Evolutionary conservation across 30 jellyfish, hydroid and myxozoan genomes (phyloP), one percentile per base, ranked within the genome.

Genomic region (Aurelia sp.): DNA sequence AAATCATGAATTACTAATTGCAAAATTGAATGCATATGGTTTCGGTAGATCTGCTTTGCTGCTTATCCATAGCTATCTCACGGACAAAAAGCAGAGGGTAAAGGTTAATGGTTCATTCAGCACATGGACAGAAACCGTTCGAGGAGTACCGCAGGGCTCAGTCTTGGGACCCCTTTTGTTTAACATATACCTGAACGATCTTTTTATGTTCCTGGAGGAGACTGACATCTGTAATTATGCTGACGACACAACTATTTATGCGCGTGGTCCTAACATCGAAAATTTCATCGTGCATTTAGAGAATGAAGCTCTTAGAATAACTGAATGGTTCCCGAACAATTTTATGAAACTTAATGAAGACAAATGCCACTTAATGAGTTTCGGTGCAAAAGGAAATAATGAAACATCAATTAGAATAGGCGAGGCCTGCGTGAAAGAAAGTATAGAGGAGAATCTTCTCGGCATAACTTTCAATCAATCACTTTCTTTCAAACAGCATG

Each of bases 131-230:
- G 48, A 37, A 37, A 37, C 48, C 48, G 9, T 37, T 6, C 35
- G 7, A 20, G 87, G 93, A 13, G 93, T 72, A 40, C 87, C 87
- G 23, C 93, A 84, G 59, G 81, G 87, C 13, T 84, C 87, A 13
- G 74, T 73, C 71, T 35, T 84, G 44, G 87, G 93, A 37, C 93
- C 87, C 50, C 40, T 73, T 19, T 84, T 27, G 33, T 27, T 84
- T 48, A 82, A 60, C 70, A 82, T 82, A 31, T 82, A 63, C 64
- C 27, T 76, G 62, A 76, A 76, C n/a, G 78, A 76, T 23, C 66
- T 76, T 50, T 57, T 74, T 74, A 10, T 57, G 48, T 40, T 40
- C 73, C 48, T 74, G 23, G 21, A 52, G 73, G 85, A 74, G 52
- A 74, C 73, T 11, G 74, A 74, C 7, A 74, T 74, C 50, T 74